Evolutionary conservation across 2,888 invertebrate genomes (phyloP).

Genomic region (Epistrophe eligans): DNA sequence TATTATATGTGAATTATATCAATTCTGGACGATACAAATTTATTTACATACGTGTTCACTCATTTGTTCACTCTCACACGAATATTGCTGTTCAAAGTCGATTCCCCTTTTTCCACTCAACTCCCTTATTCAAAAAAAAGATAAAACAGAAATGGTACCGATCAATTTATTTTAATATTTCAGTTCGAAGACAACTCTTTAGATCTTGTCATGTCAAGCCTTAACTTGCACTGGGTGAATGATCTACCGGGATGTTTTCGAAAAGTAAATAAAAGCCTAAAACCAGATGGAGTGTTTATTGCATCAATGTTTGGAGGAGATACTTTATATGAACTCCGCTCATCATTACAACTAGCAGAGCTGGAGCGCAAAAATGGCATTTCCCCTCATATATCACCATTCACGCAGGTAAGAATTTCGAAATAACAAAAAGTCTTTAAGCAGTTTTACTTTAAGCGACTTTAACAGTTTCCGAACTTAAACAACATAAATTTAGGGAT

Average conservation of each 20-base stretch:
- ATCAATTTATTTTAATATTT: constrained; percentile 76
- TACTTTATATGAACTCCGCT: constrained; percentile 95
- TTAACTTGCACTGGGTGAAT: constrained; percentile 98
- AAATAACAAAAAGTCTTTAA: background rate
- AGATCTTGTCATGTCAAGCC: constrained; percentile 94
- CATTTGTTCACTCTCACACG: too few species aligned
- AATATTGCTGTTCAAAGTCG: too few species aligned
- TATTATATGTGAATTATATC: too few species aligned
- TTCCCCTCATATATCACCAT: constrained; percentile 96
- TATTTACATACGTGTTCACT: too few species aligned
- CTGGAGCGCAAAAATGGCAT: constrained; percentile 95
- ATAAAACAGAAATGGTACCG: background rate
- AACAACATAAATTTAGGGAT: too few species aligned
- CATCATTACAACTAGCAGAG: constrained; percentile 97
- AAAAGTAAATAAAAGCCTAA: constrained; percentile 88
- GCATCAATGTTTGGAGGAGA: constrained; percentile 98
- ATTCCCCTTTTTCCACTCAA: too few species aligned
- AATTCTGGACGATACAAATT: too few species aligned
- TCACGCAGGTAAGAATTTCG: constrained; percentile 87
- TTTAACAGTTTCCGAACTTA: too few species aligned
- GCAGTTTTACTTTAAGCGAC: too few species aligned
- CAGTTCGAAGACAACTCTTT: constrained; percentile 90
- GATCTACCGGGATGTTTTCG: constrained; percentile 95
- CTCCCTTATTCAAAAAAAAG: too few species aligned
- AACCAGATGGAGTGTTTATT: constrained; percentile 96